phyloP scores from a whole-genome alignment of 2,888 invertebrate species.

The Dicyrtomina minuta region DNA sequence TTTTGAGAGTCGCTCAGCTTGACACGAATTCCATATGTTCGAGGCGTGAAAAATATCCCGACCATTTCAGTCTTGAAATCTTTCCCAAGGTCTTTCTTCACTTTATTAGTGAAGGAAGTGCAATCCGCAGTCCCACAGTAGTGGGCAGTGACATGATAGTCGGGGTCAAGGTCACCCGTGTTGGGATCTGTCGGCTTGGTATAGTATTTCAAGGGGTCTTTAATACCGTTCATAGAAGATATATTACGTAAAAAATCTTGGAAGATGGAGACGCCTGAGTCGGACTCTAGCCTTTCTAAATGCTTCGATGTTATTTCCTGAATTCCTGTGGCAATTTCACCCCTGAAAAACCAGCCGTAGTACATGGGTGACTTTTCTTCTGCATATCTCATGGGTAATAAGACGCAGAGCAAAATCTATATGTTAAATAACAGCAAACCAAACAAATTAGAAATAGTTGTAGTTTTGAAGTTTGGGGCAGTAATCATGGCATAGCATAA shows the following conservation, averaged over 20 bases:
- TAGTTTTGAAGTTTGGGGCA: too few species aligned
- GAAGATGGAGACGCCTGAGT: background rate
- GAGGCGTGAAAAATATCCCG: conserved; percentile 41
- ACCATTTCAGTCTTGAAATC: conserved; percentile 39
- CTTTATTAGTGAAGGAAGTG: conserved; percentile 27
- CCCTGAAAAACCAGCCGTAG: conserved; percentile 48
- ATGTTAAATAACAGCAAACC: too few species aligned
- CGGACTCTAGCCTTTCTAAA: conserved; percentile 23
- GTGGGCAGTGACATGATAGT: conserved; percentile 44
- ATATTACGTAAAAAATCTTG: conserved; percentile 35
- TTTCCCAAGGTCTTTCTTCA: conserved; percentile 32
- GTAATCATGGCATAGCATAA: too few species aligned
- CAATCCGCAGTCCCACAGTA: conserved; percentile 39
- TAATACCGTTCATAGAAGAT: conserved; percentile 14
- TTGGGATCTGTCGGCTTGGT: conserved; percentile 43
- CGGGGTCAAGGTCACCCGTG: conserved; percentile 24
- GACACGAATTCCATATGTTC: conserved; percentile 43
- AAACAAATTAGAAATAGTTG: too few species aligned
- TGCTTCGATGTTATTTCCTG: conserved; percentile 37
- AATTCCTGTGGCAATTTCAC: conserved; percentile 35
- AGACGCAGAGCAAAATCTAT: too few species aligned
- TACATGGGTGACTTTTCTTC: conserved; percentile 32
- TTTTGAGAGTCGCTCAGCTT: conserved; percentile 38
- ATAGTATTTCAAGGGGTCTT: conserved; percentile 39
- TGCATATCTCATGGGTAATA: too few species aligned